A percentile compares a stretch with the other conserved stretches of the same genome.
These are phyloP conservation scores for Falco novaeseelandiae DNA, from an alignment of 2,797 vertebrate genomes.

Conservation along the genomic window DNA sequence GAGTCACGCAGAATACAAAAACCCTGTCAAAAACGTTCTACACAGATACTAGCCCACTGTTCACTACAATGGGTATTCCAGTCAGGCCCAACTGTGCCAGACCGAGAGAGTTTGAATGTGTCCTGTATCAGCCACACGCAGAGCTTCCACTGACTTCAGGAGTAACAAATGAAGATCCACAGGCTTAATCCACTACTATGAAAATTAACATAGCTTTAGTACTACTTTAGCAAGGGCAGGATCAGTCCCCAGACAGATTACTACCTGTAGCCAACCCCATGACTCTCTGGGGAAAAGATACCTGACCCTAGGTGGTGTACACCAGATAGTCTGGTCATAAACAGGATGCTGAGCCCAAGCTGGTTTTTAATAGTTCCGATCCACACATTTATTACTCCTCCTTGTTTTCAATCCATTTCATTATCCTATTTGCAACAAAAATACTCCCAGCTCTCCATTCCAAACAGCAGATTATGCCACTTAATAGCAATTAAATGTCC, in stretches of 20 bases:
- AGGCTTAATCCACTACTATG: neutral
- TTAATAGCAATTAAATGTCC: constrained; percentile 43
- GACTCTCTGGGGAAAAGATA: neutral
- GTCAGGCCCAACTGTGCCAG: rapidly evolving
- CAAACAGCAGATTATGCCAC: constrained; percentile 8
- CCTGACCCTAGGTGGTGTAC: neutral
- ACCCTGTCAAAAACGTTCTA: neutral
- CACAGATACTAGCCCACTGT: rapidly evolving
- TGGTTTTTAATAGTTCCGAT: neutral
- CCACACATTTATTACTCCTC: neutral
- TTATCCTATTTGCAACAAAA: constrained; percentile 31
- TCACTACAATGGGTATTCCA: neutral
- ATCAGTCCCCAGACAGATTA: neutral
- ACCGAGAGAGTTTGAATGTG: neutral
- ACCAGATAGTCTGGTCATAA: rapidly evolving
- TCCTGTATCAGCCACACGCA: rapidly evolving
- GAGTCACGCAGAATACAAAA: neutral
- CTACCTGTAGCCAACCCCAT: rapidly evolving
- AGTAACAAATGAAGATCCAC: neutral
- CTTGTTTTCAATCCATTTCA: neutral
- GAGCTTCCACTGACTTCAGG: neutral
- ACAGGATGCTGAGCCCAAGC: neutral
- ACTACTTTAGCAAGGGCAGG: neutral
- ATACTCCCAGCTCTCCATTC: constrained; percentile 33
- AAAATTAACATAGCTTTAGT: neutral